Evolutionary conservation across 2,888 invertebrate species (phyloP).

Genomic region (Subacronicta megacephala): DNA sequence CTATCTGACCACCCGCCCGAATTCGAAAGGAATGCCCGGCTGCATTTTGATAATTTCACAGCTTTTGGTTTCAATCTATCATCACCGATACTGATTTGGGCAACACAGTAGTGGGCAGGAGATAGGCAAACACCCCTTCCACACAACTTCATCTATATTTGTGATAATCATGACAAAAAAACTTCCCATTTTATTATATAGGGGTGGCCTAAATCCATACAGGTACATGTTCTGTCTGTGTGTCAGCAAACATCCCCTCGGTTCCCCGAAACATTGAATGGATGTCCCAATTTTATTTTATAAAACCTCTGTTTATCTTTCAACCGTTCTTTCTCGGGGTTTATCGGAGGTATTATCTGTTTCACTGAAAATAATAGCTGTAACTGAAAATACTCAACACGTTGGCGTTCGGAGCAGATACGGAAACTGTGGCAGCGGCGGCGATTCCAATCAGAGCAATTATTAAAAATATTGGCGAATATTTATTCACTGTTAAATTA

Average conservation of each 20-base stretch:
- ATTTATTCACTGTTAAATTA: constrained; percentile 6
- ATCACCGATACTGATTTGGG: too few relatives aligned
- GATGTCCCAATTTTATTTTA: constrained; percentile 32
- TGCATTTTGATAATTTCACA: too few relatives aligned
- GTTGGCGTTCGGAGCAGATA: neutral
- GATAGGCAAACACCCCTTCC: too few relatives aligned
- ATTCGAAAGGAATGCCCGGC: too few relatives aligned
- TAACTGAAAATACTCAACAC: constrained; percentile 20
- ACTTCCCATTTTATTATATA: neutral
- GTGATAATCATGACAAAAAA: neutral
- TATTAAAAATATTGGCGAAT: constrained; percentile 32
- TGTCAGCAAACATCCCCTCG: constrained; percentile 1
- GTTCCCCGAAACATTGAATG: constrained; percentile 5
- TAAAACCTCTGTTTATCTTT: constrained; percentile 39
- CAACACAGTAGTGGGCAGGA: too few relatives aligned
- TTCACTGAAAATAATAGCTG: too few relatives aligned
- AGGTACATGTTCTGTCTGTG: neutral
- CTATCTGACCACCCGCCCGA: too few relatives aligned
- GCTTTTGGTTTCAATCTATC: too few relatives aligned
- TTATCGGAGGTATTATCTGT: constrained; percentile 27
- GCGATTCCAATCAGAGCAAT: constrained; percentile 32
- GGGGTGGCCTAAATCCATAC: neutral
- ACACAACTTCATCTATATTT: too few relatives aligned
- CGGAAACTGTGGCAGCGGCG: constrained; percentile 2
- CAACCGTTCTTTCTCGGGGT: constrained; percentile 14